These are phyloP conservation scores for Euura saliciscinereae DNA, from an alignment of 1,140 invertebrate species.

Conservation along the genomic window DNA sequence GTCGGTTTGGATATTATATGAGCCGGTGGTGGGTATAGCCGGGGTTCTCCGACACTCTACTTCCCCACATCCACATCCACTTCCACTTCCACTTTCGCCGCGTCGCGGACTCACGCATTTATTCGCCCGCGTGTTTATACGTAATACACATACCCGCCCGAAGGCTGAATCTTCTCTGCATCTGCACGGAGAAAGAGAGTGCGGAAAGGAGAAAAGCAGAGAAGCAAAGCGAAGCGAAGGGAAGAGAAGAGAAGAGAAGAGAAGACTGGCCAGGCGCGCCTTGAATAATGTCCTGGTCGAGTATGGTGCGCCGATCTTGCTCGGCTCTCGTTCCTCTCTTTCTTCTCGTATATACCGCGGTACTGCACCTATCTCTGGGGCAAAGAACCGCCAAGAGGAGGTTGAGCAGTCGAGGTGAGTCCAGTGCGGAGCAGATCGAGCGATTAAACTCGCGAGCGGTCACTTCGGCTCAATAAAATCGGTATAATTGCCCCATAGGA, in stretches of 20 bases:
- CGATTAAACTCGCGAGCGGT: conserved; percentile 45
- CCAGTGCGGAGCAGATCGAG: conserved; percentile 38
- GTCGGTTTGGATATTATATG: conserved; percentile 52
- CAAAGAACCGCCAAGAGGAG: not conserved
- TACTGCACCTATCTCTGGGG: not conserved
- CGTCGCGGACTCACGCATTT: conserved; percentile 5
- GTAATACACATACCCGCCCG: too few relatives aligned
- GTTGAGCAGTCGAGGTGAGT: not conserved
- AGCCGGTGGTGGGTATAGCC: conserved; percentile 21
- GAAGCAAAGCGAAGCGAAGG: too few relatives aligned
- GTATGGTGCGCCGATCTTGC: not conserved
- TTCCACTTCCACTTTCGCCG: conserved; percentile 29
- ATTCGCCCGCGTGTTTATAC: too few relatives aligned
- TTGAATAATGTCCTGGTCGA: conserved; percentile 20
- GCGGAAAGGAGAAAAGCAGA: too few relatives aligned
- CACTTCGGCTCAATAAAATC: conserved; percentile 45
- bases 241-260: too few relatives aligned
- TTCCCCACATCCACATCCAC: too few relatives aligned
- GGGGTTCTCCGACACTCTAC: conserved; percentile 19
- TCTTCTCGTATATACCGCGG: conserved; percentile 5
- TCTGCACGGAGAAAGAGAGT: too few relatives aligned
- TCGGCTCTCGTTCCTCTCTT: not conserved
- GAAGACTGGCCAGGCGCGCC: not conserved
- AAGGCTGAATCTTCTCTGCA: too few relatives aligned
- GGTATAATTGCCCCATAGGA: conserved; percentile 47